Percentiles rank a stretch among this genome's conserved stretches.
phyloP scores from a whole-genome alignment of 2,797 vertebrate species.

The Ambastaia sidthimunki region DNA sequence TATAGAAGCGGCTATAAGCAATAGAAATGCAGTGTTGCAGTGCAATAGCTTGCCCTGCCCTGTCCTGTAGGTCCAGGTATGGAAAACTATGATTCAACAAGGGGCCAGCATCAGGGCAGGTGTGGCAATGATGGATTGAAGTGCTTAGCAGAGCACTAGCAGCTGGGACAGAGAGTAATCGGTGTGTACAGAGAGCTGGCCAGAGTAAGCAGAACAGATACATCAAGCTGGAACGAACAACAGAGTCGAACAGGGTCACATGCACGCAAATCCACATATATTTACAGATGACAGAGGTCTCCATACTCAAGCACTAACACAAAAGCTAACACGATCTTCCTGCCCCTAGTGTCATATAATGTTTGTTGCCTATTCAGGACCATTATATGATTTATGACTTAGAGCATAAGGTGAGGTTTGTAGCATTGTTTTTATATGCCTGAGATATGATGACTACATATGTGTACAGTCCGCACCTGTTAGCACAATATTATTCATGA shows the following conservation, averaged over 20 bases:
- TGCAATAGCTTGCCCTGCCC: constrained; percentile 8
- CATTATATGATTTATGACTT: constrained; percentile 67
- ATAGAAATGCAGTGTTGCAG: neutral
- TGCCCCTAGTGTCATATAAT: constrained; percentile 64
- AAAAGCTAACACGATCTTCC: constrained; percentile 55
- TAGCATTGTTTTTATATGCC: constrained; percentile 51
- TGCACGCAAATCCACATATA: constrained; percentile 64
- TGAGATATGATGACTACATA: constrained; percentile 41
- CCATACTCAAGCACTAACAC: constrained; percentile 63
- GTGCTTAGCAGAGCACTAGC: constrained; percentile 80
- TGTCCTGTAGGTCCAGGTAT: constrained; percentile 46
- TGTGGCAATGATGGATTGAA: constrained; percentile 81
- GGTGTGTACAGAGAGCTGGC: constrained; percentile 72
- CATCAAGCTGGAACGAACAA: constrained; percentile 73
- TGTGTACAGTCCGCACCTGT: constrained; percentile 55
- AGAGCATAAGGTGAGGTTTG: constrained; percentile 64
- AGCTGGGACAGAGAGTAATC: constrained; percentile 81
- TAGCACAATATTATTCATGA: constrained; percentile 34
- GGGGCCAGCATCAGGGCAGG: constrained; percentile 69
- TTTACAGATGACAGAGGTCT: constrained; percentile 74
- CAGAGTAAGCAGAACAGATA: constrained; percentile 77
- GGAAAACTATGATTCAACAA: constrained; percentile 47
- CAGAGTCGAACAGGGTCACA: constrained; percentile 68
- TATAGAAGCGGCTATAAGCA: neutral
- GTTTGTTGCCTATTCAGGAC: constrained; percentile 24